These are phyloP conservation scores for Gobio gobio DNA, from an alignment of 2,113 vertebrate species.

Conservation along the genomic window DNA sequence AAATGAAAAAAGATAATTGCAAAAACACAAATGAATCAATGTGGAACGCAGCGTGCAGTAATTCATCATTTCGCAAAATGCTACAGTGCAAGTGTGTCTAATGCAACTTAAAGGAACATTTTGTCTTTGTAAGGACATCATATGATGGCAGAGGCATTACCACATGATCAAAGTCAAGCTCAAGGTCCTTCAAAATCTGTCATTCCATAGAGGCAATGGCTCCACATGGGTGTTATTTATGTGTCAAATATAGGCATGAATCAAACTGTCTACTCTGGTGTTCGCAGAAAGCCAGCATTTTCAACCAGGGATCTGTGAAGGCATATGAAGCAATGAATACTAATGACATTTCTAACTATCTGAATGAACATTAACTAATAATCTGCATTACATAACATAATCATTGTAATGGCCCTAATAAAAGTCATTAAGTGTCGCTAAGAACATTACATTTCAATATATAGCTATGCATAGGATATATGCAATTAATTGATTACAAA, in stretches of 20 bases:
- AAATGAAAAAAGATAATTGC: not conserved
- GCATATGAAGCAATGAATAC: not conserved
- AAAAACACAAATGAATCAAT: not conserved
- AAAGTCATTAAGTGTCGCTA: not conserved
- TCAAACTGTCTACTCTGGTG: slow-evolving; percentile 24
- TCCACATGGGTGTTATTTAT: slow-evolving; percentile 68
- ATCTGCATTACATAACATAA: not conserved
- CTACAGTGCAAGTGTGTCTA: slow-evolving; percentile 16
- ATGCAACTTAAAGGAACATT: slow-evolving; percentile 21
- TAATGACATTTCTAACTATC: not conserved
- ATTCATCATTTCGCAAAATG: slow-evolving; percentile 3
- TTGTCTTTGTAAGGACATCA: slow-evolving; percentile 23
- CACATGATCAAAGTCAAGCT: slow-evolving; percentile 31
- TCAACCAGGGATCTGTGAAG: not conserved
- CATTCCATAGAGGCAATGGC: slow-evolving; percentile 10
- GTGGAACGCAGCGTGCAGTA: not conserved
- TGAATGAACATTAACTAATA: not conserved
- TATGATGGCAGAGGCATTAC: not conserved
- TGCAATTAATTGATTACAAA: too few relatives aligned
- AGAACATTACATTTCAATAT: not conserved
- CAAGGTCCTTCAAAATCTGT: slow-evolving; percentile 35
- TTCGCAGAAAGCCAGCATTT: not conserved
- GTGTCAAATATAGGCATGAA: slow-evolving; percentile 66
- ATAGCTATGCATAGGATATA: too few relatives aligned
- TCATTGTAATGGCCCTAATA: not conserved